Conservation (phyloP, 2,888 invertebrate species). For the Mactromeris polynyma region DNA sequence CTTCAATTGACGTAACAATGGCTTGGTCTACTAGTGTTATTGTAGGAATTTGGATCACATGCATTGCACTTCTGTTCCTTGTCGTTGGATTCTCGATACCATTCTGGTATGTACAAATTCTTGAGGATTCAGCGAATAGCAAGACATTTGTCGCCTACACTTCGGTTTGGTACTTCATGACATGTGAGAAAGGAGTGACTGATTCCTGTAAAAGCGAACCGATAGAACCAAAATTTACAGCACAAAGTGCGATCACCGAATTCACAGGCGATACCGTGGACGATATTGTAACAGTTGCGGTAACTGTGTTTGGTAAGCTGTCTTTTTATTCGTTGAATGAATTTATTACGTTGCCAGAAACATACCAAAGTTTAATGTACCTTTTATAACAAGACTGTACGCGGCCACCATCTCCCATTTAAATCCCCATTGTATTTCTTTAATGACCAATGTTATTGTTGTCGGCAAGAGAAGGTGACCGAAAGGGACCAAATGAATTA, state of each 20-base stretch:
- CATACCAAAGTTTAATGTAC: too few species aligned
- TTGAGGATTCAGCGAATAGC: neutral
- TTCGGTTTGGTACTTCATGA: constrained; percentile 62
- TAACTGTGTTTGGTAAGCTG: constrained; percentile 35
- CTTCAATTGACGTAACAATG: constrained; percentile 32
- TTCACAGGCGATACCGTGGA: constrained; percentile 25
- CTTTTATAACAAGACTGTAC: too few species aligned
- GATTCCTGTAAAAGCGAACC: constrained; percentile 58
- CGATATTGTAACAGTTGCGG: neutral
- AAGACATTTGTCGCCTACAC: constrained; percentile 49
- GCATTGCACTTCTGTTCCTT: constrained; percentile 49
- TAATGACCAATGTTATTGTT: too few species aligned
- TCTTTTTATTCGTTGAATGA: neutral
- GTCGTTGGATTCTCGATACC: constrained; percentile 66
- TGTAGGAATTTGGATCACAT: constrained; percentile 52
- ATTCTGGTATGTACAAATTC: constrained; percentile 48
- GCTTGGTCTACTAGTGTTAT: constrained; percentile 56
- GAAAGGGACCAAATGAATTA: too few species aligned
- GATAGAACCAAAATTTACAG: constrained; percentile 53
- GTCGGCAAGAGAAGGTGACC: too few species aligned
- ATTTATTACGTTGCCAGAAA: too few species aligned
- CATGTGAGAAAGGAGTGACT: constrained; percentile 57
- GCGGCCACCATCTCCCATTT: too few species aligned
- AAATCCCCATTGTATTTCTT: too few species aligned
- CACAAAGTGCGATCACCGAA: neutral